These are phyloP conservation scores for Percopsis omiscomaycus DNA, from an alignment of 2,797 vertebrate species.

Conservation along the genomic window DNA sequence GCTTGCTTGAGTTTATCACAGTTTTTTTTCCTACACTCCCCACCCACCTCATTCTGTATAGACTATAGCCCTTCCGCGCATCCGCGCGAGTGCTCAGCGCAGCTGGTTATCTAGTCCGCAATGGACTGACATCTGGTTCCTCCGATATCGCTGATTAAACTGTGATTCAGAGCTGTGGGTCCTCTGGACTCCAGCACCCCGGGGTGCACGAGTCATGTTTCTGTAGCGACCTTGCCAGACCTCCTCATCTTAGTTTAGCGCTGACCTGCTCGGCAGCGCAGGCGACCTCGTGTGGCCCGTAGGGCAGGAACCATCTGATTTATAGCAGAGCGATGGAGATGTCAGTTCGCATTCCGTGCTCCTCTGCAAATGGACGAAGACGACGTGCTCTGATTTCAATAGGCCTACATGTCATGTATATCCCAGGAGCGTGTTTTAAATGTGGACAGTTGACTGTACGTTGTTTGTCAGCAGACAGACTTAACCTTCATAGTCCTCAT, in stretches of 20 bases:
- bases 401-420: background rate
- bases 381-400: background rate
- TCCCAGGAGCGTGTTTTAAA: background rate
- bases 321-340: background rate
- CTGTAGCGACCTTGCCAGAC: slow-evolving; percentile 51
- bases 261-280: slow-evolving; percentile 35
- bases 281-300: slow-evolving; percentile 37
- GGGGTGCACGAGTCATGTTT: slow-evolving; percentile 48
- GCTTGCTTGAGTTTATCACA: slow-evolving; percentile 27
- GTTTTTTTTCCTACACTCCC: background rate
- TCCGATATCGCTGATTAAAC: slow-evolving; percentile 29
- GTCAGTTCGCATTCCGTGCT: slow-evolving; percentile 2
- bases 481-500: slow-evolving; percentile 35
- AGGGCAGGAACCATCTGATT: slow-evolving; percentile 14
- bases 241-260: slow-evolving; percentile 18
- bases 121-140: slow-evolving; percentile 37
- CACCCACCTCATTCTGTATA: background rate
- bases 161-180: slow-evolving; percentile 51
- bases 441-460: background rate
- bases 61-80: slow-evolving; percentile 6
- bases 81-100: background rate
- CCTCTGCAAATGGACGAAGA: background rate
- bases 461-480: slow-evolving; percentile 23
- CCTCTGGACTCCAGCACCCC: slow-evolving; percentile 21
- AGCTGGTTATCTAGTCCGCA: slow-evolving; percentile 14